Evolutionary conservation across 2,113 vertebrate genomes (phyloP), one percentile per base, ranked within the genome.

Genomic region (Oophaga pumilio): DNA sequence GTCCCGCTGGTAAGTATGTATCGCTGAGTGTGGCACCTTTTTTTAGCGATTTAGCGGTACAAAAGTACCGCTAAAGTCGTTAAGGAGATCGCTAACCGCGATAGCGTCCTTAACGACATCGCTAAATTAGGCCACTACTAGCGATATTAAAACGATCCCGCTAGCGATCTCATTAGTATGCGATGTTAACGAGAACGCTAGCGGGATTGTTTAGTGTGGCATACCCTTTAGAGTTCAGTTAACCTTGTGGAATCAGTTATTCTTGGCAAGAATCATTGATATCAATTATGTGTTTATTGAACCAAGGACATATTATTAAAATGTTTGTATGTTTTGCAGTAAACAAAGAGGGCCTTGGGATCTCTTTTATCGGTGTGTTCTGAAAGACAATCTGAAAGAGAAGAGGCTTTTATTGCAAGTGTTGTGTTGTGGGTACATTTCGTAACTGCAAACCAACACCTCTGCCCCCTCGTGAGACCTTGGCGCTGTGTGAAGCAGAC

Each of bases 381-480:
- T 53, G 24, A 83, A 53, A 69, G 49, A 66, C 33, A 69, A 12
- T 43, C 52, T 26, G 15, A 83, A n/a, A 53, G 9, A 26, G 22
- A 83, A 68, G 43, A 69, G 49, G 64, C 53, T 53, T 83, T 26
- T 52, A 83, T 52, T 83, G 64, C 22, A 83, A 49, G 43, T 28
- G 69, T 52, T 53, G 64, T 83, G 64, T 69, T 83, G 81, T 53
- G 81, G 53, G 81, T 83, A 83, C 59, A 53, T 83, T 83, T 22
- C 20, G 59, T 83, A 68, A 68, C 64, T 83, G 81, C 81, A 69
- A 83, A 28, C 22, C 69, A 68, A 69, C 49, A 83, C 81, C 81
- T 83, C 81, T 68, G 81, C 81, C 81, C 62, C 81, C 81, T 53
- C 81, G 17, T 69, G 81, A 69, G 59, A 83, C 62, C 81, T 83